Evolutionary conservation across 2,888 invertebrate species (phyloP).

Genomic region (Parthenolecanium corni): DNA sequence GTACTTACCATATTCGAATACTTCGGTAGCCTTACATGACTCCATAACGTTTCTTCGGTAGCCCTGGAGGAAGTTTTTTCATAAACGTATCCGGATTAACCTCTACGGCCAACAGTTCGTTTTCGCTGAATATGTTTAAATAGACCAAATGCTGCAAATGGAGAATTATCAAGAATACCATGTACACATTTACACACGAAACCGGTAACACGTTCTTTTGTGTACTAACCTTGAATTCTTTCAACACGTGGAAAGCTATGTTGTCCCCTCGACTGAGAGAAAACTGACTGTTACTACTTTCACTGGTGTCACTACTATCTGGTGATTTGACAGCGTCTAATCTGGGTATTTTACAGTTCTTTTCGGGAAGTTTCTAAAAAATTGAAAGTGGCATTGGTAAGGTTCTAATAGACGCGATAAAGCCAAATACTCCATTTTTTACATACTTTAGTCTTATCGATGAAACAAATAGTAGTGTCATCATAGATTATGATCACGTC

Average conservation of each 20-base stretch:
- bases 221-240: constrained; percentile 14
- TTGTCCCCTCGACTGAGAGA: constrained; percentile 8
- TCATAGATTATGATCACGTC: constrained; percentile 61
- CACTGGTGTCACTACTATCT: constrained; percentile 21
- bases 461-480: constrained; percentile 53
- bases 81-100: constrained; percentile 18
- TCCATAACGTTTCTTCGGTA: constrained; percentile 14
- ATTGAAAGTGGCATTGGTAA: background rate
- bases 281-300: constrained; percentile 15
- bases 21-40: too few species aligned
- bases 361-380: constrained; percentile 7
- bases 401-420: background rate
- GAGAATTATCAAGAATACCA: background rate
- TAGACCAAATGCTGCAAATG: constrained; percentile 22
- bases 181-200: too few species aligned
- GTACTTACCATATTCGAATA: too few species aligned
- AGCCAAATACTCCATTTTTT: background rate
- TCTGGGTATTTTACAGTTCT: constrained; percentile 20
- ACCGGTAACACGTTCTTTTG: too few species aligned
- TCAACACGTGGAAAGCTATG: constrained; percentile 18
- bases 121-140: constrained; percentile 9
- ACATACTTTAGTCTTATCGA: constrained; percentile 46
- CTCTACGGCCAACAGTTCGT: constrained; percentile 13
- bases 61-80: constrained; percentile 12
- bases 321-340: constrained; percentile 22